A percentile compares a stretch with the other conserved stretches of the same genome.
Evolutionary conservation across 1,140 invertebrate species (phyloP).

Genomic region (Cydia fagiglandana): DNA sequence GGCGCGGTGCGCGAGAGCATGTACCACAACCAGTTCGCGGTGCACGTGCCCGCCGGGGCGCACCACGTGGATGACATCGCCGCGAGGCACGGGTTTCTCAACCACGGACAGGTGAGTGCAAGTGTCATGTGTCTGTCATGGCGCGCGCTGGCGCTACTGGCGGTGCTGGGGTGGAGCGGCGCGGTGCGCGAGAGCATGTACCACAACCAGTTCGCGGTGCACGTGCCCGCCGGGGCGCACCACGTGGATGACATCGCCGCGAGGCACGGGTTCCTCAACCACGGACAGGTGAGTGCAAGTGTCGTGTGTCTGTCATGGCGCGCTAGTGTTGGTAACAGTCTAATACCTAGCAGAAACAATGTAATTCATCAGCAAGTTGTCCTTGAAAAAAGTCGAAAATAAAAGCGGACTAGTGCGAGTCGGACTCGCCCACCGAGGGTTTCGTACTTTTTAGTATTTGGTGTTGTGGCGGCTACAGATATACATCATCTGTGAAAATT

Average conservation of each 20-base stretch:
- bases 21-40: slow-evolving; percentile 75
- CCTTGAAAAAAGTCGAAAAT: too few species aligned
- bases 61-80: slow-evolving; percentile 82
- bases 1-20: slow-evolving; percentile 61
- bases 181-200: slow-evolving; percentile 76
- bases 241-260: slow-evolving; percentile 82
- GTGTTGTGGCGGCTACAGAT: too few species aligned
- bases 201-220: slow-evolving; percentile 55
- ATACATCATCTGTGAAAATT: too few species aligned
- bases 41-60: slow-evolving; percentile 81
- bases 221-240: slow-evolving; percentile 81
- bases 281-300: slow-evolving; percentile 84
- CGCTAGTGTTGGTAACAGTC: too few species aligned
- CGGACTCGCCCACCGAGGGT: too few species aligned
- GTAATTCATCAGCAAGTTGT: too few species aligned
- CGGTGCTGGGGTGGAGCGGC: slow-evolving; percentile 50
- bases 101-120: slow-evolving; percentile 85
- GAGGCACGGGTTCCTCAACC: slow-evolving; percentile 85
- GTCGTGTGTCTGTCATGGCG: too few species aligned
- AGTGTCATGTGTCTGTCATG: slow-evolving; percentile 45
- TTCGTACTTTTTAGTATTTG: too few species aligned
- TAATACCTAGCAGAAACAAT: too few species aligned
- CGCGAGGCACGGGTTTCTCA: slow-evolving; percentile 85
- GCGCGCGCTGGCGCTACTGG: slow-evolving; percentile 66
- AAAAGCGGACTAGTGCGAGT: too few species aligned